Conservation (phyloP, 2,888 invertebrate species). For the Hirtodrosophila trivittata region DNA sequence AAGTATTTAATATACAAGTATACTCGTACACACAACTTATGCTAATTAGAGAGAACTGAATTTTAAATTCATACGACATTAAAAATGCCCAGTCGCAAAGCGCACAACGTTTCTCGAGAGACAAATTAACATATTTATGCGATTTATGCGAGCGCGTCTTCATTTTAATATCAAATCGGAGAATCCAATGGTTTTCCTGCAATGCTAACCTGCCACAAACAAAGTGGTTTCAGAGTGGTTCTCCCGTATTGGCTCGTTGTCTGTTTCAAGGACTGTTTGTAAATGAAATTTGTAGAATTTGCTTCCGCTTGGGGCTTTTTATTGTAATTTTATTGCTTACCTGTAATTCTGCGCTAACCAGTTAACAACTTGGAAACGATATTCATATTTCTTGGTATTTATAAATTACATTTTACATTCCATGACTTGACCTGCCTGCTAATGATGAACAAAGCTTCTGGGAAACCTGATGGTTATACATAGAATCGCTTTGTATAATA, state of each 20-base stretch:
- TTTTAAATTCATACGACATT: constrained; percentile 59
- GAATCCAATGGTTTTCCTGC: constrained; percentile 47
- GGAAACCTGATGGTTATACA: too few species aligned
- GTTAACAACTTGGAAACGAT: constrained; percentile 52
- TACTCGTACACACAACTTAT: constrained; percentile 55
- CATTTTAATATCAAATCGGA: constrained; percentile 60
- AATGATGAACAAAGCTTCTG: constrained; percentile 30
- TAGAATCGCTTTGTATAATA: neutral
- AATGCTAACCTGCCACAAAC: constrained; percentile 54
- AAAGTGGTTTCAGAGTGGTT: constrained; percentile 31
- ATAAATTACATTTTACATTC: constrained; percentile 65
- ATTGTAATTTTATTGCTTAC: constrained; percentile 56
- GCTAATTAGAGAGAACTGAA: constrained; percentile 58
- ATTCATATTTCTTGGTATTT: constrained; percentile 58
- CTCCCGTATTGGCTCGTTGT: neutral
- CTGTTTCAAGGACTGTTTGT: constrained; percentile 73
- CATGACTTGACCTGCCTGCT: constrained; percentile 21
- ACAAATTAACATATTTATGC: constrained; percentile 76
- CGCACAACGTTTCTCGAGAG: constrained; percentile 46
- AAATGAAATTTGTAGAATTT: constrained; percentile 70
- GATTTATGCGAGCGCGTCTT: constrained; percentile 76
- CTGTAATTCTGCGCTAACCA: constrained; percentile 48
- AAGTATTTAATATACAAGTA: constrained; percentile 33
- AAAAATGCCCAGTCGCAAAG: constrained; percentile 33
- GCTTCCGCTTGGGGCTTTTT: constrained; percentile 65